Evolutionary conservation across 2,888 invertebrate genomes (phyloP).

Genomic region (Rhogogaster chlorosoma): DNA sequence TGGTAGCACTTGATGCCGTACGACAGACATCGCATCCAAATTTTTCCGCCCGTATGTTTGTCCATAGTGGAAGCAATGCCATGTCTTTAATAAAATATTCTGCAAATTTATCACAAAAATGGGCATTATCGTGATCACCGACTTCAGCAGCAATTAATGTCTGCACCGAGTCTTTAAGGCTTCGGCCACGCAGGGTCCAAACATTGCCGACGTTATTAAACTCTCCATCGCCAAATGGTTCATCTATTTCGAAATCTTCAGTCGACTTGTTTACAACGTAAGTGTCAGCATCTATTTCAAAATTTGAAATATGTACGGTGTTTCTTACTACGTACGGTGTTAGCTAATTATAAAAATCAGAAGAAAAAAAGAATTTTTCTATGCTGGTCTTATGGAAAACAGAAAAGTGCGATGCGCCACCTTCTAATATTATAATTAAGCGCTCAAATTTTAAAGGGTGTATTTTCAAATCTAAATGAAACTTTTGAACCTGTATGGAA

Average conservation of each 20-base stretch:
- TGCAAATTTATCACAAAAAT: background rate
- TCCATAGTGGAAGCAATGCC: background rate
- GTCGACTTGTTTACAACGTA: background rate
- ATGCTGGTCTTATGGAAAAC: no score
- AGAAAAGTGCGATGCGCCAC: no score
- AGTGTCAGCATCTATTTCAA: no score
- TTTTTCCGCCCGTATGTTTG: no score
- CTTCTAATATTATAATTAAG: no score
- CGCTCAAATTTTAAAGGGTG: no score
- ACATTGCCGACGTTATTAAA: background rate
- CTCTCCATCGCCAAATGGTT: background rate
- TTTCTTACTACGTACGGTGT: no score
- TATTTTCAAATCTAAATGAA: no score
- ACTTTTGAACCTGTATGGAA: no score
- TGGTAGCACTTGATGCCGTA: background rate
- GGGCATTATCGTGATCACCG: background rate
- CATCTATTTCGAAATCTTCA: background rate
- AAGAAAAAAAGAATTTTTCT: no score
- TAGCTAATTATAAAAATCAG: no score
- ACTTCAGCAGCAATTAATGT: background rate
- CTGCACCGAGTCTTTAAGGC: background rate
- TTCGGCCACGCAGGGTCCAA: background rate
- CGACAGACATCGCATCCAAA: background rate
- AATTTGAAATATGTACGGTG: no score
- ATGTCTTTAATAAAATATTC: slow-evolving; percentile 1